A percentile compares a stretch with the other conserved stretches of the same genome.
These are phyloP conservation scores for Setipinna tenuifilis DNA, from an alignment of 2,797 vertebrate genomes.

Conservation along the genomic window DNA sequence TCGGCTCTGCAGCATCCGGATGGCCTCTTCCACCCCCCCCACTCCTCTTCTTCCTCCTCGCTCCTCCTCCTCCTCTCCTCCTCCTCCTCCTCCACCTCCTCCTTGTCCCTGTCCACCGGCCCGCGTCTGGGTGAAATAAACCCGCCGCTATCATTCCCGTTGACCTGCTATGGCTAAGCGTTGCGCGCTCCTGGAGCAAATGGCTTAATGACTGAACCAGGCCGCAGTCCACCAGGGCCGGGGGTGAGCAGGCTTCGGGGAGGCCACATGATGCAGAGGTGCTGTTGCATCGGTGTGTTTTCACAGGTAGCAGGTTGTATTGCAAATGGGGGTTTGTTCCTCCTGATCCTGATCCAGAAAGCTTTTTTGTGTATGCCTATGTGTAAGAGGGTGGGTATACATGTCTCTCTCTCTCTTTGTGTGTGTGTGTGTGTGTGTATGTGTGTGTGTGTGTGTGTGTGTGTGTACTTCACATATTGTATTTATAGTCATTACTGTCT, in stretches of 20 bases:
- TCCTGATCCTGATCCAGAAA: constrained; percentile 1
- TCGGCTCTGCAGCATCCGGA: constrained; percentile 29
- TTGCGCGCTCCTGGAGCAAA: constrained; percentile 47
- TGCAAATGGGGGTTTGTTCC: background rate
- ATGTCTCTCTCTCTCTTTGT: background rate
- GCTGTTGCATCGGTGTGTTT: background rate
- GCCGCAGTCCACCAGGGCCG: background rate
- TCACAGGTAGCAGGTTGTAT: background rate
- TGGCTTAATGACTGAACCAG: constrained; percentile 44
- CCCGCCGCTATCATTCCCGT: constrained; percentile 61
- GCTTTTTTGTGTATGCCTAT: constrained; percentile 14
- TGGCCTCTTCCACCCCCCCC: constrained; percentile 30
- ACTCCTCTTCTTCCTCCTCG: constrained; percentile 37
- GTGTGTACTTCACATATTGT: background rate
- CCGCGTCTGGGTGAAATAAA: background rate
- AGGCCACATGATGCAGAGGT: background rate
- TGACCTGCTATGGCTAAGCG: constrained; percentile 50
- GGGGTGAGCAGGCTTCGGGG: background rate
- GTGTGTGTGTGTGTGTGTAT: background rate
- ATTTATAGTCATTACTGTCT: no score
- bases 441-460: background rate
- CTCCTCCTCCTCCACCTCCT: constrained; percentile 15
- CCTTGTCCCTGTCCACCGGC: background rate
- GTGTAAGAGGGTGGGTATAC: background rate
- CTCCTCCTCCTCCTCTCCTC: constrained; percentile 29